Evolutionary conservation across 2,113 vertebrate genomes (phyloP).

Genomic region (Chitala chitala): DNA sequence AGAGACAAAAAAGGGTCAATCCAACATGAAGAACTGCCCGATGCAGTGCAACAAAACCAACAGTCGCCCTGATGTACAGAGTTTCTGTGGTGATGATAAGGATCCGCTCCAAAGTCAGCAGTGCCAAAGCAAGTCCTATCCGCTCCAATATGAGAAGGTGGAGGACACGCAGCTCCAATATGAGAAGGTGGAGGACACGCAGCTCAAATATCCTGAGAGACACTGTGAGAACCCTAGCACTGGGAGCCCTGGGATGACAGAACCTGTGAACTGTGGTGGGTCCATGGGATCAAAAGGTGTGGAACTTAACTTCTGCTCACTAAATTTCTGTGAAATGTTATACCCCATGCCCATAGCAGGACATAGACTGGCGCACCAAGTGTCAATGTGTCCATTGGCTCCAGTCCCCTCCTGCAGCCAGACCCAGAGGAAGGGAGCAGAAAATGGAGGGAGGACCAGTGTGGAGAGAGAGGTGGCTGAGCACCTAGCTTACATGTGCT

Average conservation of each 20-base stretch:
- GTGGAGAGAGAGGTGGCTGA: constrained; percentile 74
- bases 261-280: neutral
- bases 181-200: neutral
- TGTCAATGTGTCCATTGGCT: constrained; percentile 37
- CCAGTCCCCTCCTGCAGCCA: constrained; percentile 22
- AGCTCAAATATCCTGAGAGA: neutral
- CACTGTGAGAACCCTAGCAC: neutral
- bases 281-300: constrained; percentile 28
- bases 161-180: neutral
- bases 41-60: constrained; percentile 41
- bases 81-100: constrained; percentile 24
- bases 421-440: constrained; percentile 28
- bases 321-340: neutral
- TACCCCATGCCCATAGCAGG: constrained; percentile 9
- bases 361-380: constrained; percentile 13
- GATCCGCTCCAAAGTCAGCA: constrained; percentile 19
- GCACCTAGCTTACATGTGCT: constrained; percentile 64
- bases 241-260: neutral
- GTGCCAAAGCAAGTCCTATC: neutral
- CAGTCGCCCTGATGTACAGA: constrained; percentile 34
- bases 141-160: neutral
- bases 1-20: constrained; percentile 69
- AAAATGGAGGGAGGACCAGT: constrained; percentile 54
- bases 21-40: constrained; percentile 49
- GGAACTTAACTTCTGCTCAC: constrained; percentile 23